Conservation (phyloP, 2,888 invertebrate species). For the Athetis lepigone region DNA sequence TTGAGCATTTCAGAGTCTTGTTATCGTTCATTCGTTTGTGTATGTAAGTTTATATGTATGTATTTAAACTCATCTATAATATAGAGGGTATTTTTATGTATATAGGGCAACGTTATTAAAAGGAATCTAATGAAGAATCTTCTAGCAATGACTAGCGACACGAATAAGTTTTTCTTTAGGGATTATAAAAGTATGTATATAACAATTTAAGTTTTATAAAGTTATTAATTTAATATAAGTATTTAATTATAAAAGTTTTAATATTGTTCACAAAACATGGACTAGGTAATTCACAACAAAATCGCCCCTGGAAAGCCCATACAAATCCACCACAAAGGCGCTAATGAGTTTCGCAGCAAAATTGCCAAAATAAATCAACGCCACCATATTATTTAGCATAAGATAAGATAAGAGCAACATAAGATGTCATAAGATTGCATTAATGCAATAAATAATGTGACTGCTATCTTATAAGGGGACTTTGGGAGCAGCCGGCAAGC, state of each 20-base stretch:
- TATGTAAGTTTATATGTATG: too few species aligned
- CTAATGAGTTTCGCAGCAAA: conserved; percentile 46
- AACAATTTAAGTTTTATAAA: too few species aligned
- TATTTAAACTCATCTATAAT: too few species aligned
- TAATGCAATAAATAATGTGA: conserved; percentile 60
- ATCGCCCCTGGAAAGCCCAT: conserved; percentile 4
- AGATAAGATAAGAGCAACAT: conserved; percentile 51
- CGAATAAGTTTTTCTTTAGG: too few species aligned
- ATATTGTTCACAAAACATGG: not conserved
- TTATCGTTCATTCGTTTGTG: too few species aligned
- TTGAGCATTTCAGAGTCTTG: too few species aligned
- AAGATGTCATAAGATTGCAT: conserved; percentile 59
- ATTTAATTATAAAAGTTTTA: not conserved
- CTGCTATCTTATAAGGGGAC: conserved; percentile 35
- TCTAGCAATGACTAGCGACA: too few species aligned
- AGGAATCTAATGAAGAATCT: too few species aligned
- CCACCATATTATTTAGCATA: conserved; percentile 31
- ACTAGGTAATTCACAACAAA: not conserved
- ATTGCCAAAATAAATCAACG: conserved; percentile 46
- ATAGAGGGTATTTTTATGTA: too few species aligned
- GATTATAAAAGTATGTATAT: too few species aligned
- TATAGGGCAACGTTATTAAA: too few species aligned
- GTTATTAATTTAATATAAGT: too few species aligned
- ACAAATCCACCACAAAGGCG: conserved; percentile 13
- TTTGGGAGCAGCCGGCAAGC: conserved; percentile 48